Percentiles rank a stretch among this genome's conserved stretches.
Evolutionary conservation across 2,888 invertebrate genomes (phyloP).

Genomic region (Sipha maydis): DNA sequence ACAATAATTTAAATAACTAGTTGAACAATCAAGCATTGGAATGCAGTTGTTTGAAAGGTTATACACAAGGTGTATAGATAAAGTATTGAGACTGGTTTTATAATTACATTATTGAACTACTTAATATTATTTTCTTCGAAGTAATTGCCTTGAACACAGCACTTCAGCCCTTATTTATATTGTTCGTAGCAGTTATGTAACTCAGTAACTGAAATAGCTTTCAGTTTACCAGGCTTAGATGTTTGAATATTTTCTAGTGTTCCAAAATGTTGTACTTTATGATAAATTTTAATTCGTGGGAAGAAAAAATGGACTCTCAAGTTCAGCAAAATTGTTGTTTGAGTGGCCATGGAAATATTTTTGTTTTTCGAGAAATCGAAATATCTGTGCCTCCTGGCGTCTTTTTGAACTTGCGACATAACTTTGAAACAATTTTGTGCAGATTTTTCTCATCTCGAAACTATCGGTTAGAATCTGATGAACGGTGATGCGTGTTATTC

Average conservation of each 20-base stretch:
- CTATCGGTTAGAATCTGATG: constrained; percentile 60
- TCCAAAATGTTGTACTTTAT: neutral
- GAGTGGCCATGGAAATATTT: constrained; percentile 49
- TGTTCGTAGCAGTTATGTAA: constrained; percentile 65
- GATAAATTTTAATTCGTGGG: constrained; percentile 8
- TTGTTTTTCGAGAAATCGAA: constrained; percentile 41
- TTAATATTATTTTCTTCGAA: constrained; percentile 62
- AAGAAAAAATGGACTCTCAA: constrained; percentile 58
- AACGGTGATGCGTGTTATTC: constrained; percentile 48
- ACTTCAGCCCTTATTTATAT: constrained; percentile 64
- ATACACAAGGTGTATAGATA: constrained; percentile 14
- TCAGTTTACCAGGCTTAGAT: constrained; percentile 64
- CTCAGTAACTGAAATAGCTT: constrained; percentile 64
- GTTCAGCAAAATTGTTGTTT: constrained; percentile 62
- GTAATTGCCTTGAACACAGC: constrained; percentile 64
- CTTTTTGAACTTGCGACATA: constrained; percentile 63
- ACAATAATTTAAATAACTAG: no score
- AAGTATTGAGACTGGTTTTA: constrained; percentile 1
- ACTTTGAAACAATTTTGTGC: constrained; percentile 64
- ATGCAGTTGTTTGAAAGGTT: neutral
- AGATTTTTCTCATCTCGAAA: constrained; percentile 64
- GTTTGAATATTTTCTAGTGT: constrained; percentile 23
- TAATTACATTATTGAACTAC: constrained; percentile 13
- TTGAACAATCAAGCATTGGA: no score
- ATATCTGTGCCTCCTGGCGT: constrained; percentile 2